Evolutionary conservation across 2,113 vertebrate genomes (phyloP), one percentile per base, ranked within the genome.

Genomic region (Penelope pileata): DNA sequence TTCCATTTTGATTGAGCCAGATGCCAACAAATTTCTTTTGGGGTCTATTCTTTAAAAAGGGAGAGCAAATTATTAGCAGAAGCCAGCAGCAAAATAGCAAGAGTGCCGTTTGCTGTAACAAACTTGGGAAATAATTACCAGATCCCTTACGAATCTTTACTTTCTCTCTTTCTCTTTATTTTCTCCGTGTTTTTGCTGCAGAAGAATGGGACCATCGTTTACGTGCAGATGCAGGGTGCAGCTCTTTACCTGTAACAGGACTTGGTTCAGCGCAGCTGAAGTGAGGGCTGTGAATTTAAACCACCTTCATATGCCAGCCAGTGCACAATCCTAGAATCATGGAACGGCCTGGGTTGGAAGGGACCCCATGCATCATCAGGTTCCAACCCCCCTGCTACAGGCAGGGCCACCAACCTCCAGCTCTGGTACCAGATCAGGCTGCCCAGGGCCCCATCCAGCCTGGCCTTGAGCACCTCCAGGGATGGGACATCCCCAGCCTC

Each of bases 1-100:
- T 79, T 64, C 48, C 63, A 63, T 94, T 97, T 96, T 97, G 75
- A 92, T 89, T 87, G 72, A 94, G 69, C 72, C 81, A 96, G 48
- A 92, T 91, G 81, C 45, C 93, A 69, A 78, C 42, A 83, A 75
- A 54, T 94, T 88, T 96, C 38, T 79, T 93, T 45, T 6, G 18
- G 86, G 32, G 60, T 80, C 80, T 91, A 21, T 88, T 97, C 50
- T 93, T 95, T 93, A 91, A 95, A 94, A 94, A 75, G 13, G 0
- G 2, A 79, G 51, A 90, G 38, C 68, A 87, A 74, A 74, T 93
- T 97, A 86, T 95, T 93, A 76, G 48, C 83, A 82, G 69, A 83
- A 96, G 42, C 73, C 63, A 93, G 58, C 77, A 80, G 51, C 47
- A 95, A 89, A 81, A 69, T 59, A 80, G 92, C 80, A 94, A 48